Evolutionary conservation across 2,888 invertebrate genomes (phyloP).

Genomic region (Agriotes lineatus): DNA sequence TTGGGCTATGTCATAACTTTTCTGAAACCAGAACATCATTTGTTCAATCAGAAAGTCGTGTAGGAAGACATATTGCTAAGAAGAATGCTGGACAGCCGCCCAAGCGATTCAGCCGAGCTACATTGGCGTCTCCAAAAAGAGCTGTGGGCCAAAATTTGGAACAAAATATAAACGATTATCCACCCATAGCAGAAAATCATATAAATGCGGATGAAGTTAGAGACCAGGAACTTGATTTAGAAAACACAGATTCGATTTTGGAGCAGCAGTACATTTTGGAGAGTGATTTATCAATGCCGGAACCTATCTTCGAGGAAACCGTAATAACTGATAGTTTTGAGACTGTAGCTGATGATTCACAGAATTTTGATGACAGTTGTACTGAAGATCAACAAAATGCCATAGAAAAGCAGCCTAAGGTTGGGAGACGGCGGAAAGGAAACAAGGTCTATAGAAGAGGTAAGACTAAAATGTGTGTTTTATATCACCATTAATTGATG

Average conservation of each 20-base stretch:
- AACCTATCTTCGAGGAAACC: slow-evolving; percentile 21
- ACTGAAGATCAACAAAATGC: neutral
- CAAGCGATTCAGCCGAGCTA: slow-evolving; percentile 10
- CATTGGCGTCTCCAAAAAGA: neutral
- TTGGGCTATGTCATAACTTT: neutral
- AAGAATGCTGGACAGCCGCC: slow-evolving; percentile 20
- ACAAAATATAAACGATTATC: neutral
- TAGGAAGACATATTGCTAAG: slow-evolving; percentile 20
- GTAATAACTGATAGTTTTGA: slow-evolving; percentile 9
- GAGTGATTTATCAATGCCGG: slow-evolving; percentile 15
- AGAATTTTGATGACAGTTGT: neutral
- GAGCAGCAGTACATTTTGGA: slow-evolving; percentile 2
- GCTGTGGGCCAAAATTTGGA: neutral
- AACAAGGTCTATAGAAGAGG: no score
- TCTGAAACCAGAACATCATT: no score
- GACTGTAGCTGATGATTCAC: neutral
- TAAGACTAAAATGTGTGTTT: no score
- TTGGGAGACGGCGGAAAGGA: no score
- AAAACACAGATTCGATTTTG: neutral
- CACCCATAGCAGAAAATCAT: neutral
- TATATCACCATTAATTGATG: no score
- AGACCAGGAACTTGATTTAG: neutral
- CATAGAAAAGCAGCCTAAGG: no score
- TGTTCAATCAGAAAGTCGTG: neutral
- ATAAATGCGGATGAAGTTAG: neutral